A percentile compares a stretch with the other conserved stretches of the same genome.
Conservation (phyloP, 2,797 vertebrate species). For the Platalea minor region DNA sequence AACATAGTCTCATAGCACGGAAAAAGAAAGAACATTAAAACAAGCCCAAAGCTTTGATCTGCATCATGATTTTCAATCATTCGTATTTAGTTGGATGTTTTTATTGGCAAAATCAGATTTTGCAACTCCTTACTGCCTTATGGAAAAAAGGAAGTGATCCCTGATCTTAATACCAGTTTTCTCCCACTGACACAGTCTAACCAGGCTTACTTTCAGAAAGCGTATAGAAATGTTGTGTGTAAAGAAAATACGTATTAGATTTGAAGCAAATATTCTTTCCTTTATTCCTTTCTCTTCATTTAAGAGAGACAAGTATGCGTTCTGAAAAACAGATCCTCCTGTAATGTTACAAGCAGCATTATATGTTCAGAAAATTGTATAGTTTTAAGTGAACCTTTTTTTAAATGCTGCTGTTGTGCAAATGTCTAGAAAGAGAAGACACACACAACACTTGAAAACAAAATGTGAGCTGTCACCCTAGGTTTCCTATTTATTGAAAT, state of each 20-base stretch:
- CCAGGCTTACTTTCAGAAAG: background rate
- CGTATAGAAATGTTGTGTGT: background rate
- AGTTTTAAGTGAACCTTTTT: background rate
- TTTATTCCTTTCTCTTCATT: background rate
- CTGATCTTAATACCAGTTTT: background rate
- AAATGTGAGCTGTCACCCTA: background rate
- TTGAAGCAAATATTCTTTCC: background rate
- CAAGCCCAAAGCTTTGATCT: background rate
- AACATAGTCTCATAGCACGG: background rate
- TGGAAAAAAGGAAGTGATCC: background rate
- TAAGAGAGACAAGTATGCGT: background rate
- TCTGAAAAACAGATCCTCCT: background rate
- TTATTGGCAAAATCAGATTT: background rate
- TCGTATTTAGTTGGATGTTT: background rate
- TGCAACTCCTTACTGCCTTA: background rate
- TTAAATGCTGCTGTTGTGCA: background rate
- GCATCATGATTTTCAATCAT: background rate
- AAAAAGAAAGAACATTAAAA: background rate
- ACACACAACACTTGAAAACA: background rate
- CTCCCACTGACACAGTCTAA: background rate
- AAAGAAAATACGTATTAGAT: background rate
- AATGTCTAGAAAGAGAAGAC: background rate
- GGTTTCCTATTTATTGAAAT: background rate
- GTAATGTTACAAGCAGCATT: background rate
- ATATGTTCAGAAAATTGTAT: background rate